A percentile compares a stretch with the other conserved stretches of the same genome.
Evolutionary conservation across 2,888 invertebrate species (phyloP).

Genomic region (Antheraea yamamai): DNA sequence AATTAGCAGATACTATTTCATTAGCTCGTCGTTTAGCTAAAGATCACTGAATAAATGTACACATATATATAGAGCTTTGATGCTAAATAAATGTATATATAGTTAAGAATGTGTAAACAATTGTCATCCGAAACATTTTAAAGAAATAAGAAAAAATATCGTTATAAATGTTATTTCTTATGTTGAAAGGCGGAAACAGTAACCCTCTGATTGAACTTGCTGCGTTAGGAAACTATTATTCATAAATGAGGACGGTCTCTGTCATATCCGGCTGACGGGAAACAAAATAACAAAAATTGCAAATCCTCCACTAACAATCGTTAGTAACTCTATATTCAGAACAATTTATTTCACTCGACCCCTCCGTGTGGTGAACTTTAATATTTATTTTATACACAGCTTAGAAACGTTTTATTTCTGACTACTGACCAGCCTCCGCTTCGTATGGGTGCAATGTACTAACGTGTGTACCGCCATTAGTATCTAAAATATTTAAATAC

Average conservation of each 20-base stretch:
- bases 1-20: no score
- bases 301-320: conserved; percentile 10
- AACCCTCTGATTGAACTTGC: neutral
- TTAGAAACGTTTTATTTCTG: neutral
- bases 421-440: no score
- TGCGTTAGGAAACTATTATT: conserved; percentile 8
- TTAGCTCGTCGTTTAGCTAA: no score
- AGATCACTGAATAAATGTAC: no score
- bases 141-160: neutral
- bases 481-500: no score
- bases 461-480: no score
- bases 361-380: neutral
- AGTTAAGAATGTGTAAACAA: neutral
- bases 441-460: no score
- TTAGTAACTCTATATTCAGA: conserved; percentile 7
- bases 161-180: neutral
- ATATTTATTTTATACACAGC: neutral
- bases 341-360: conserved; percentile 1
- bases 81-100: no score
- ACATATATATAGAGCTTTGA: no score
- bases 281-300: conserved; percentile 2
- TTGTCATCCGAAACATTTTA: neutral
- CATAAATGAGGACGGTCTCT: conserved; percentile 1
- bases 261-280: neutral
- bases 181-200: neutral